Evolutionary conservation across 2,888 invertebrate genomes (phyloP).

Genomic region (Lutraria lutraria): DNA sequence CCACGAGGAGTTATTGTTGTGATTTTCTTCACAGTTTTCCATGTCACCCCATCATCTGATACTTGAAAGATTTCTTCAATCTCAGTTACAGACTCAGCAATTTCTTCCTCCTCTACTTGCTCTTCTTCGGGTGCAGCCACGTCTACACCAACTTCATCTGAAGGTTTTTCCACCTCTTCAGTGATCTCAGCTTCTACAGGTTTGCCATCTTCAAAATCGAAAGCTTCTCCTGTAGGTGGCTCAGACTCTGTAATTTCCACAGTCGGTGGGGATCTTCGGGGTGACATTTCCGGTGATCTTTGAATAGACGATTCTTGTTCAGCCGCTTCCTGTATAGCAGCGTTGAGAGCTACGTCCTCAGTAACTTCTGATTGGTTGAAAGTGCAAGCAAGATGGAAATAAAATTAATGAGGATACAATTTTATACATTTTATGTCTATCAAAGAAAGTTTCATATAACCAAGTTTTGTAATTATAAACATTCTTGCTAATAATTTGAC

Average conservation of each 20-base stretch:
- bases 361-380: slow-evolving; percentile 51
- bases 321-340: slow-evolving; percentile 50
- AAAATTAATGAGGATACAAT: slow-evolving; percentile 30
- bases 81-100: slow-evolving; percentile 75
- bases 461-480: no score
- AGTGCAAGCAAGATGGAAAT: slow-evolving; percentile 53
- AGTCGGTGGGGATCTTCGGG: slow-evolving; percentile 33
- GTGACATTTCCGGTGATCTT: slow-evolving; percentile 12
- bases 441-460: neutral
- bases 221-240: slow-evolving; percentile 50
- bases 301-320: slow-evolving; percentile 35
- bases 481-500: no score
- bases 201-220: slow-evolving; percentile 58
- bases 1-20: slow-evolving; percentile 81
- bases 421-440: neutral
- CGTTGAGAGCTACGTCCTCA: slow-evolving; percentile 23
- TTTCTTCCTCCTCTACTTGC: slow-evolving; percentile 65
- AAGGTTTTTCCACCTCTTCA: slow-evolving; percentile 60
- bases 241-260: slow-evolving; percentile 51
- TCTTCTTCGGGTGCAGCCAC: slow-evolving; percentile 43
- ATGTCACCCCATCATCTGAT: slow-evolving; percentile 80
- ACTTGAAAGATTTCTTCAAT: slow-evolving; percentile 82
- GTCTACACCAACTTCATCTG: slow-evolving; percentile 51
- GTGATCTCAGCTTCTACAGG: slow-evolving; percentile 45
- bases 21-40: slow-evolving; percentile 82